Evolutionary conservation across 1,140 invertebrate species (phyloP).

Genomic region (Rhyzopertha dominica): DNA sequence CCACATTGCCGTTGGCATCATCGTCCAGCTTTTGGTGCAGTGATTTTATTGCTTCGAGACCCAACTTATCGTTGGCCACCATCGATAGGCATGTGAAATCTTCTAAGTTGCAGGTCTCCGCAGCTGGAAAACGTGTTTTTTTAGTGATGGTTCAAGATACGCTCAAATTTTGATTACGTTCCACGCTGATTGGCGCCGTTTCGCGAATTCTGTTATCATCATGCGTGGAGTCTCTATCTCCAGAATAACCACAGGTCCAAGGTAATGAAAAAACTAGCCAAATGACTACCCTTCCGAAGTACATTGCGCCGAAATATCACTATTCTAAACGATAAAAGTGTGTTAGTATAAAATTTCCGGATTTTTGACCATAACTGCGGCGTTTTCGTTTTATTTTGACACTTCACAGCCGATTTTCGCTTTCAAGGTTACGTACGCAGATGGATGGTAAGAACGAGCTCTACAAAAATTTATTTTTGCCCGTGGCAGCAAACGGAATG

Average conservation of each 20-base stretch:
- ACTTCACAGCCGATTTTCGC: constrained; percentile 28
- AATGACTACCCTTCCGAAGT: no score
- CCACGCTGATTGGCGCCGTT: no score
- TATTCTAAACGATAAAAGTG: no score
- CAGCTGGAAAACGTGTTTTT: no score
- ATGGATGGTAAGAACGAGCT: constrained; percentile 3
- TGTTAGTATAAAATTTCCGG: no score
- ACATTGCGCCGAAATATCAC: no score
- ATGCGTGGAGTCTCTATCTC: no score
- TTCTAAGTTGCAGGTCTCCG: constrained; percentile 54
- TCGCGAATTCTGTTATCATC: no score
- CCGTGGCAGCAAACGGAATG: constrained; percentile 3
- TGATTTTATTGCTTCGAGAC: constrained; percentile 81
- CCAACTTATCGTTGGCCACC: constrained; percentile 70
- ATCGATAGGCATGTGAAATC: constrained; percentile 68
- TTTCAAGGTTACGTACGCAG: constrained; percentile 13
- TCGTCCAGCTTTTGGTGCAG: constrained; percentile 89
- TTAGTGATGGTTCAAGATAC: no score
- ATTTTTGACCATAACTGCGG: no score
- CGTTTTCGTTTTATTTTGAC: constrained; percentile 31
- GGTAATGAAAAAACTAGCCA: constrained; percentile 28
- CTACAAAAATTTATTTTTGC: constrained; percentile 14
- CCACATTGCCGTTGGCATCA: constrained; percentile 91
- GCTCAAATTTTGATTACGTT: no score
- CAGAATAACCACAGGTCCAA: no score